Conservation (phyloP, 2,113 vertebrate species). For the Dendrocopos noguchii region DNA sequence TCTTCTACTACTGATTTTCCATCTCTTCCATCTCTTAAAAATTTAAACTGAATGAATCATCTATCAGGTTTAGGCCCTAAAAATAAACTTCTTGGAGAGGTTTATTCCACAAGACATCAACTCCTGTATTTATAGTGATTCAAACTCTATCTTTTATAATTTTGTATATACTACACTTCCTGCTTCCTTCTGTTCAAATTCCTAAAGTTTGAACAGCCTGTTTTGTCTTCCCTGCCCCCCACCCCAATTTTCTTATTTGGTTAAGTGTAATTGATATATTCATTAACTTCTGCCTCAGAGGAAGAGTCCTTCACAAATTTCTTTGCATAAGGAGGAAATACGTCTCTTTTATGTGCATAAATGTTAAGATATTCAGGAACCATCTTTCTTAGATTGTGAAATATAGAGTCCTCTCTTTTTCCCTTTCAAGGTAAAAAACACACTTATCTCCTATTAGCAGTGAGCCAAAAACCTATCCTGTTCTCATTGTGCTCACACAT, state of each 20-base stretch:
- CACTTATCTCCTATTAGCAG: constrained; percentile 32
- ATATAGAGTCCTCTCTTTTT: background rate
- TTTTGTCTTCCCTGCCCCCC: background rate
- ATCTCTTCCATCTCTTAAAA: background rate
- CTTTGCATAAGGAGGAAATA: background rate
- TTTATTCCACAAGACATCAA: background rate
- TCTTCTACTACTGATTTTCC: background rate
- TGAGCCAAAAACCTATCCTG: constrained; percentile 61
- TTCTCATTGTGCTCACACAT: constrained; percentile 45
- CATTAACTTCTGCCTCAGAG: background rate
- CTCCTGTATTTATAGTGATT: background rate
- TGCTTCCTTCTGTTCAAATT: background rate
- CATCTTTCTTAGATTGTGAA: background rate
- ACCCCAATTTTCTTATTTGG: background rate
- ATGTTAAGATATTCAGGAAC: background rate
- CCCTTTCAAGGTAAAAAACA: constrained; percentile 34
- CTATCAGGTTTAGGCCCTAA: background rate
- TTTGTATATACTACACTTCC: background rate
- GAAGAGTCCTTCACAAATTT: background rate
- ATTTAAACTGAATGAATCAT: background rate
- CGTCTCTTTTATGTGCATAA: background rate
- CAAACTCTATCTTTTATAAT: background rate
- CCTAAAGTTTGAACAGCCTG: background rate
- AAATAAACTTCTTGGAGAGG: background rate
- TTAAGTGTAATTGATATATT: constrained; percentile 1